Evolutionary conservation across 2,797 vertebrate species (phyloP), one percentile per base, ranked within the genome.

Genomic region (Mormyrus proboscirostris): DNA sequence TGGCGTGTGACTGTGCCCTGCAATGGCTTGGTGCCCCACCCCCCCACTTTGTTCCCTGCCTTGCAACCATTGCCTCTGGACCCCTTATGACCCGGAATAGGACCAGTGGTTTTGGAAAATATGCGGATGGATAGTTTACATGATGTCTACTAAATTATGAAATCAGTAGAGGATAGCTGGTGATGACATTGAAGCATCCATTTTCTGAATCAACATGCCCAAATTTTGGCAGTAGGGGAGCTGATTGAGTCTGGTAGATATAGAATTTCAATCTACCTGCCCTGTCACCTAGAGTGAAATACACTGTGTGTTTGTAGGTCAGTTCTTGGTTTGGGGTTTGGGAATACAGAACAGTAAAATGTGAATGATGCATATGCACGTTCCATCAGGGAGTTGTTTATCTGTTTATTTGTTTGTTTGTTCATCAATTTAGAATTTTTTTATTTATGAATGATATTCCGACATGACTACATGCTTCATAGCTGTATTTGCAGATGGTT

Each of bases 371-470:
- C 16, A 47, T 47, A 82, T 82, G 76, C 41, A 79, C 16, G 33
- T 79, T 41, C 38, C 38, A 82, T 47, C 76, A 79, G 16, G 73
- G 38, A 47, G 14, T 79, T 82, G 19, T 82, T n/a, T 79, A 73
- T 73, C 69, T 73, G 25, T 82, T 33, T 47, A 7, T 44, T 44
- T 41, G 16, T 44, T 44, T 82, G 29, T 47, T 10, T 47, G 25
- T 65, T 29, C 9, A 82, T 47, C 41, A 44, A 9, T 82, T 44
- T 7, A 76, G 14, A 41, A 55, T 57, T 87, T 85, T 2, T 22
- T 69, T 51, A 79, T n/a, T 90, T 88, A 22, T 47, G 76, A 82
- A 44, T 82, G 19, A 82, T 14, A 6, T 69, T 89, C 82, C 9
- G 22, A 90, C 7, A 16, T 47, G 82, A 49, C 55, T 59, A 44